Evolutionary conservation across 1,140 invertebrate genomes (phyloP), one percentile per base, ranked within the genome.

Genomic region (Mamestra configurata): DNA sequence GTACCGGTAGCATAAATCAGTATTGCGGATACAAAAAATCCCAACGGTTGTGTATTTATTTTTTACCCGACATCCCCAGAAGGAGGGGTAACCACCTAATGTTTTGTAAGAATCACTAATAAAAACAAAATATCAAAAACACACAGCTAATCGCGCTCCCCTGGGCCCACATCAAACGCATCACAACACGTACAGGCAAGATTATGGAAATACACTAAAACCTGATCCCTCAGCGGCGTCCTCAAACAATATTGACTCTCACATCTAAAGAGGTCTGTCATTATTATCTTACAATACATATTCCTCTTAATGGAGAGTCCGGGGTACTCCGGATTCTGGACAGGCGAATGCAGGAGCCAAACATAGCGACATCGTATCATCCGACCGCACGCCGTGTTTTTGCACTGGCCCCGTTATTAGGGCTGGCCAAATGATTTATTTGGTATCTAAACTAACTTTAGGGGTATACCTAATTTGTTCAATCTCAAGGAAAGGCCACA

Each of bases 351-450:
- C 79, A 76, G 27, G 53, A 76, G 66, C 68, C 79, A 61, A 72
- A 77, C 73, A 68, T 6, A 51, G 72, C 81, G 76, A 77, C 73
- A 70, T 73, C 51, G 40, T 61, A 35, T 75, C 61, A 20, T 18
- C 35, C 68, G 61, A 78, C 70, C 79, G 77, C 80, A 80, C 79
- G 82, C 77, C 78, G 78, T 79, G 82, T 79, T 83, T 86, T 81
- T 81, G 85, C 83, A 85, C 79, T 82, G 57, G 49, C 77, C 70
- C 75, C 77, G 80, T 82, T 82, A 82, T 55, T 72, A 83, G 80
- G 83, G 83, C 66, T 86, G 81, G 27, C 78, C 2, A 35, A 1
- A 64, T 71, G 20, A 72, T 64, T 77, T 77, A 64, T 77, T 76
- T 11, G 7, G 10, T 37, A 64, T 27, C 35, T 66, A 35, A 18